These are phyloP conservation scores for Hypsopygia costalis DNA, from an alignment of 2,888 invertebrate species.

Conservation along the genomic window DNA sequence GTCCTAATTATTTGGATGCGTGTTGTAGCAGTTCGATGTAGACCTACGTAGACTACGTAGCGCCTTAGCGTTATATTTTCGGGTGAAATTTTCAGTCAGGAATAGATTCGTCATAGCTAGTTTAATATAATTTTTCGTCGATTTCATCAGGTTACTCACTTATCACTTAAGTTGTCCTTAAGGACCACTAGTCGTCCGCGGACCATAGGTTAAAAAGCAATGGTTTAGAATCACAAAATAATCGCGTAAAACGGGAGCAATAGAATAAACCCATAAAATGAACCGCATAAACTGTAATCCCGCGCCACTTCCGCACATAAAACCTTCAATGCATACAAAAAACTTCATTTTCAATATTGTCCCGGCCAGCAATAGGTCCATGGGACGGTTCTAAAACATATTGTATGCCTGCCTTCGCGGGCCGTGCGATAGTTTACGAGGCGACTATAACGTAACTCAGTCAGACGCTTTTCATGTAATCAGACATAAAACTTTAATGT, in stretches of 20 bases:
- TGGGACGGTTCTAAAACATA: constrained; percentile 52
- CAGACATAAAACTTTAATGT: background rate
- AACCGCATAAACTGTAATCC: constrained; percentile 21
- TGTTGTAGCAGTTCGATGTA: no score
- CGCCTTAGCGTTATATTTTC: no score
- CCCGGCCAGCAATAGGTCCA: constrained; percentile 45
- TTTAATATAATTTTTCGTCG: no score
- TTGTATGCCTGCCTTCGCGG: constrained; percentile 43
- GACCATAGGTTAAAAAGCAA: no score
- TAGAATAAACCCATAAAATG: constrained; percentile 14
- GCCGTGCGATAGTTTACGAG: constrained; percentile 42
- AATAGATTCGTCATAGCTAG: no score
- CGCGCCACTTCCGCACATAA: constrained; percentile 37
- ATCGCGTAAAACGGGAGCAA: constrained; percentile 19
- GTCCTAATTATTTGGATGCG: no score
- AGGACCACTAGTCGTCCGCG: no score
- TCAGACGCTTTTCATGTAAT: background rate
- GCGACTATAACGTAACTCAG: constrained; percentile 35
- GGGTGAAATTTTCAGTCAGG: no score
- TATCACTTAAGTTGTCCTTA: no score
- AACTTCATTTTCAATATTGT: constrained; percentile 61
- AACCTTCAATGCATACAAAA: constrained; percentile 59
- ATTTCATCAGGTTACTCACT: no score
- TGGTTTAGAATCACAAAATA: constrained; percentile 12
- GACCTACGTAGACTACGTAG: no score